Base-by-base conservation (phyloP, 2,797 vertebrate species). In the Tinamus major region DNA sequence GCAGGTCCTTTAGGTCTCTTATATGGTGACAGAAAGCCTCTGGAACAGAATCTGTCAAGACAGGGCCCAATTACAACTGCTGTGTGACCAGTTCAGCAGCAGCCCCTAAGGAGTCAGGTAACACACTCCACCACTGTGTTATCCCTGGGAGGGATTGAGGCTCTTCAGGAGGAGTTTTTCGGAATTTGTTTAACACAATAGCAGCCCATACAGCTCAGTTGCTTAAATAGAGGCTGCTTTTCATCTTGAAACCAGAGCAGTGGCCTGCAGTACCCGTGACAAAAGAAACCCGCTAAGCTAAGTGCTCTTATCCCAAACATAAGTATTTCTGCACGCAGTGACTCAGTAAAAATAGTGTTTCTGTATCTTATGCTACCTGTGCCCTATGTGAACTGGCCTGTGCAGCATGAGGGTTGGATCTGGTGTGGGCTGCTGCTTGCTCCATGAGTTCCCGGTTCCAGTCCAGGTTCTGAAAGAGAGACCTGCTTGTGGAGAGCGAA, bases 41-140 rank as follows among this genome's bases (percentile, higher is more conserved):
- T 6, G 3, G 31, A 68, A 48, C 2, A 58, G 37, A 17, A 21
- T 33, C 13, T 4, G 2, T 56, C 19, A 8, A 31, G 35, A 33
- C n/a, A 6, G 24, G 23, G 68, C 39, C 18, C 10, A 10, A 10
- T 23, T 35, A 10, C 26, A 33, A 33, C 48, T 1, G 2, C 29
- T 31, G 1, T 0, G 13, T 0, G 4, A 26, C 8, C 27, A 4
- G 16, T 68, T 48, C 1, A 18, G 46, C 39, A 44, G 49, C 13
- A 20, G 24, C 3, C 0, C 0, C 0, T 15, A 33, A 35, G 19
- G 5, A 10, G 49, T 7, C 2, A 35, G 37, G 5, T 1, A 1
- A 16, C 10, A 8, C 19, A 46, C 56, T 24, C 61, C 11, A 31
- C 48, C 68, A 39, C 6, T 14, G 29, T 23, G 15, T 17, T 55